A percentile compares a stretch with the other conserved stretches of the same genome.
Conservation (phyloP, 2,888 invertebrate genomes). For the Eilema depressum region DNA sequence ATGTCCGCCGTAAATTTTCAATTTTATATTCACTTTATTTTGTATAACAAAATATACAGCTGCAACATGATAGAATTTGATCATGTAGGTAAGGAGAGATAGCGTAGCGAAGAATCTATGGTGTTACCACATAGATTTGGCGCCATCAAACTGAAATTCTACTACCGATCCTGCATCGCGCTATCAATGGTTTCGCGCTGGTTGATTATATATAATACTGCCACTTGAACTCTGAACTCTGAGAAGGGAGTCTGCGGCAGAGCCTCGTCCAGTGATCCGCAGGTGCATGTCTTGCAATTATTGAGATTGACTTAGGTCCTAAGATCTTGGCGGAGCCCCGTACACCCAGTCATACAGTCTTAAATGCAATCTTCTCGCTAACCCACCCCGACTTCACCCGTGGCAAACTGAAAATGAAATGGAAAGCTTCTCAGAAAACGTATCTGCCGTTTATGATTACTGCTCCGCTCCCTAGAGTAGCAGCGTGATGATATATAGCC, state of each 20-base stretch:
- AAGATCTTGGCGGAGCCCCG: not conserved
- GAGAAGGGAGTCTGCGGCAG: not conserved
- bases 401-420: too few species aligned
- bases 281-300: not conserved
- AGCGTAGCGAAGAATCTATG: not conserved
- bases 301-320: not conserved
- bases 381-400: too few species aligned
- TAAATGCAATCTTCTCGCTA: too few species aligned
- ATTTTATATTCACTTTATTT: constrained; percentile 2
- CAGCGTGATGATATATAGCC: too few species aligned
- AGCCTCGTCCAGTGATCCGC: not conserved
- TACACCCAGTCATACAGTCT: not conserved
- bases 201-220: not conserved
- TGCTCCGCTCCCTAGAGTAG: too few species aligned
- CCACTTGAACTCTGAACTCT: not conserved
- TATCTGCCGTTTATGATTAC: too few species aligned
- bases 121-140: not conserved
- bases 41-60: not conserved
- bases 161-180: not conserved
- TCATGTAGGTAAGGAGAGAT: not conserved
- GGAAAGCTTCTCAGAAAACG: too few species aligned
- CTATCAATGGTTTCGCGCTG: too few species aligned
- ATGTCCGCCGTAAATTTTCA: not conserved
- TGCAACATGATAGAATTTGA: not conserved
- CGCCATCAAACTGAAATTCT: not conserved